Conservation (phyloP, 2,113 vertebrate species). For the Hystrix cristata region DNA sequence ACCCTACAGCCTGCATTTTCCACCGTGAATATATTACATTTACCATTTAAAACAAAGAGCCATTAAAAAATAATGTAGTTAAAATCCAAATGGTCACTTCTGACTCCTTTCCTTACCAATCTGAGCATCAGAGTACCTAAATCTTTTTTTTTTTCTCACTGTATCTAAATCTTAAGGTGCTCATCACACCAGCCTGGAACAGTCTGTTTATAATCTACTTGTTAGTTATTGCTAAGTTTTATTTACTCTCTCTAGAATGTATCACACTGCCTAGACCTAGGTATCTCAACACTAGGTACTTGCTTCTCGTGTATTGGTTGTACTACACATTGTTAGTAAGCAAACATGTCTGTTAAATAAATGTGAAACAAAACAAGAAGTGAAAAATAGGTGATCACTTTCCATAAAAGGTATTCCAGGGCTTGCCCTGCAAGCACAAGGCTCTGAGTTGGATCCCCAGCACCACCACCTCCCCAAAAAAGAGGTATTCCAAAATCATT, state of each 20-base stretch:
- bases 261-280: background rate
- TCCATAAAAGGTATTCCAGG: background rate
- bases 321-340: background rate
- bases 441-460: too few relatives aligned
- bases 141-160: background rate
- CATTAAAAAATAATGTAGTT: background rate
- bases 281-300: background rate
- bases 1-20: background rate
- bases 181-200: background rate
- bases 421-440: too few relatives aligned
- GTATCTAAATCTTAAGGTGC: background rate
- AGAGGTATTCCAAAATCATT: slow-evolving; percentile 20
- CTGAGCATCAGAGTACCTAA: background rate
- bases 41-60: background rate
- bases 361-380: background rate
- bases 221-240: background rate
- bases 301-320: background rate
- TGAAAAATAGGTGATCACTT: slow-evolving; percentile 46
- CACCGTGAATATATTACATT: background rate
- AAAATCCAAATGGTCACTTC: slow-evolving; percentile 28
- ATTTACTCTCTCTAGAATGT: background rate
- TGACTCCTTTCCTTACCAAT: background rate
- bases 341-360: slow-evolving; percentile 36
- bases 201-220: background rate
- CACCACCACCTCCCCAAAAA: too few relatives aligned